Percentiles rank a stretch among this genome's conserved stretches.
These are phyloP conservation scores for Pararge aegeria DNA, from an alignment of 1,140 invertebrate species.

Conservation along the genomic window DNA sequence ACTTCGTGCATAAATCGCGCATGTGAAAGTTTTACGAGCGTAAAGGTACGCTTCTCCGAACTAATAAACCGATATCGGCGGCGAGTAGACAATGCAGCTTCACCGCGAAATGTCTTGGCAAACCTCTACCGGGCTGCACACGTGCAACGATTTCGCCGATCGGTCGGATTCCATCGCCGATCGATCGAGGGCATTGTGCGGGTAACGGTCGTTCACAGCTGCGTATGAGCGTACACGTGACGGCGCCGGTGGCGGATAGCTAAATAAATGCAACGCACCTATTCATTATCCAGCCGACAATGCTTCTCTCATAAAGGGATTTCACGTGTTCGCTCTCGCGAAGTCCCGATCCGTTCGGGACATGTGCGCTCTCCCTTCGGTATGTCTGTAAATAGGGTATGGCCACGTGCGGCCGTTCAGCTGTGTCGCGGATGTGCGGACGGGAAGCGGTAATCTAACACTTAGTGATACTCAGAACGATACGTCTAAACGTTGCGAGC, in stretches of 20 bases:
- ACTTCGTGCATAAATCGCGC: constrained; percentile 64
- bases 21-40: constrained; percentile 77
- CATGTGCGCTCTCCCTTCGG: constrained; percentile 75
- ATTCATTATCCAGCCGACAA: constrained; percentile 73
- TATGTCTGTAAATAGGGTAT: constrained; percentile 77
- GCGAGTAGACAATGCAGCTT: constrained; percentile 59
- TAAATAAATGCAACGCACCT: constrained; percentile 77
- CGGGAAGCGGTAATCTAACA: constrained; percentile 75
- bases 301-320: constrained; percentile 74
- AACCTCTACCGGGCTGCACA: constrained; percentile 50
- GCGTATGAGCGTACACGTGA: constrained; percentile 67
- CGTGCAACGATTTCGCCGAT: constrained; percentile 76
- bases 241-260: constrained; percentile 71
- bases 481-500: constrained; percentile 32
- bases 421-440: constrained; percentile 72
- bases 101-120: constrained; percentile 59
- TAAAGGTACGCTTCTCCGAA: constrained; percentile 71
- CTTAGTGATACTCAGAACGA: constrained; percentile 54
- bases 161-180: constrained; percentile 63
- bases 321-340: constrained; percentile 75
- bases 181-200: constrained; percentile 76
- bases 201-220: constrained; percentile 76
- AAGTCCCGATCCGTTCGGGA: constrained; percentile 74
- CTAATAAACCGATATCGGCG: constrained; percentile 50
- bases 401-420: constrained; percentile 76